Conservation (phyloP, 2,797 vertebrate species). For the Enteromius fasciolatus region DNA sequence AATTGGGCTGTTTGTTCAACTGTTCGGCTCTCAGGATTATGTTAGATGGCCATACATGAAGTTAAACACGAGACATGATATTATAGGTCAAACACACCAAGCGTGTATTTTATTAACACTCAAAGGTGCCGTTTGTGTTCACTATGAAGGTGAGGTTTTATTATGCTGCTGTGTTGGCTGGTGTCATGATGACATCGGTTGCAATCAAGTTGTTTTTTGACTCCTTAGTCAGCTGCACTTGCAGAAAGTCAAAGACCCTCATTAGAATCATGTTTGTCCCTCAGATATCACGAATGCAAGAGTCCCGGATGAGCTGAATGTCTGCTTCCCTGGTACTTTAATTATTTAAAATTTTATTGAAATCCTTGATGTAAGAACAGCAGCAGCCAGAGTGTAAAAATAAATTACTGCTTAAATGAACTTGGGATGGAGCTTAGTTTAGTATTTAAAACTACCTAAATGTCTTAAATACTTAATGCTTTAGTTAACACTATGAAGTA, state of each 20-base stretch:
- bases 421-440: neutral
- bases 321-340: neutral
- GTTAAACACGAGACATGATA: constrained; percentile 16
- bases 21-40: neutral
- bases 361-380: neutral
- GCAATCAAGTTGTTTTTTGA: constrained; percentile 26
- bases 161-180: neutral
- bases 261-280: neutral
- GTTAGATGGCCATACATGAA: constrained; percentile 5
- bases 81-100: neutral
- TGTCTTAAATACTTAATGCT: neutral
- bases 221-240: constrained; percentile 31
- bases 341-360: constrained; percentile 7
- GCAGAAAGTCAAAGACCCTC: constrained; percentile 20
- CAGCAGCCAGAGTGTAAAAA: neutral
- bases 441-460: neutral
- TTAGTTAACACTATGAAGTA: neutral
- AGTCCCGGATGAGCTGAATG: constrained; percentile 5
- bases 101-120: neutral
- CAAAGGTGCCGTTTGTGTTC: neutral
- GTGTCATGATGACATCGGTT: constrained; percentile 47
- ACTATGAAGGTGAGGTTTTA: neutral
- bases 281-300: neutral
- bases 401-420: neutral
- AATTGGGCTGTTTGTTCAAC: constrained; percentile 2